Conservation (phyloP, 2,797 vertebrate genomes). For the Myioborus melanocephalus region DNA sequence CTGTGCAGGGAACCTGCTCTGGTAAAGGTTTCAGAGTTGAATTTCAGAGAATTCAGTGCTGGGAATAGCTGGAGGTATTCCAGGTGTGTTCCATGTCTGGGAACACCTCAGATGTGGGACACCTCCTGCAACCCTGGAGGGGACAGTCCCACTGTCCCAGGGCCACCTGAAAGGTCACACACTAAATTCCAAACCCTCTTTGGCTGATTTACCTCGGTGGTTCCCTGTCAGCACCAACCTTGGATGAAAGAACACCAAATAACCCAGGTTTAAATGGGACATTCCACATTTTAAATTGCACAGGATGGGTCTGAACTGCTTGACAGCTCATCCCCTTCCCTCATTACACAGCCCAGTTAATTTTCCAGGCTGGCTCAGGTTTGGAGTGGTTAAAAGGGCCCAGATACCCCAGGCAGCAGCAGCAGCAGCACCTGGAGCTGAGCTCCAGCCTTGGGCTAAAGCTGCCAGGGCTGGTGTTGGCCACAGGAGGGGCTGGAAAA, state of each 20-base stretch:
- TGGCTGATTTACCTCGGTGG: accelerated
- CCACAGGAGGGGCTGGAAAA: neutral
- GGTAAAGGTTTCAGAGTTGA: accelerated
- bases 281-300: neutral
- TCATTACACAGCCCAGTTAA: neutral
- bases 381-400: neutral
- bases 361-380: neutral
- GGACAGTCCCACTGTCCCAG: neutral
- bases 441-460: neutral
- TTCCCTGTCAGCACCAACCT: neutral
- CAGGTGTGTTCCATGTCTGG: neutral
- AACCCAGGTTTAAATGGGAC: neutral
- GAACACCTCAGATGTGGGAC: accelerated
- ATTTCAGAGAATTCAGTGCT: neutral
- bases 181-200: accelerated
- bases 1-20: accelerated
- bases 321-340: neutral
- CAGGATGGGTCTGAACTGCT: neutral
- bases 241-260: neutral
- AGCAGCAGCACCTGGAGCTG: constrained; percentile 43
- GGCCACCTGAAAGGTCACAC: neutral
- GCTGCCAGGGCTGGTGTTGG: neutral
- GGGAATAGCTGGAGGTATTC: neutral
- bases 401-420: neutral
- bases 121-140: neutral